A percentile compares a stretch with the other conserved stretches of the same genome.
These are phyloP conservation scores for Murina feae DNA, from an alignment of 2,113 vertebrate species.

Conservation along the genomic window DNA sequence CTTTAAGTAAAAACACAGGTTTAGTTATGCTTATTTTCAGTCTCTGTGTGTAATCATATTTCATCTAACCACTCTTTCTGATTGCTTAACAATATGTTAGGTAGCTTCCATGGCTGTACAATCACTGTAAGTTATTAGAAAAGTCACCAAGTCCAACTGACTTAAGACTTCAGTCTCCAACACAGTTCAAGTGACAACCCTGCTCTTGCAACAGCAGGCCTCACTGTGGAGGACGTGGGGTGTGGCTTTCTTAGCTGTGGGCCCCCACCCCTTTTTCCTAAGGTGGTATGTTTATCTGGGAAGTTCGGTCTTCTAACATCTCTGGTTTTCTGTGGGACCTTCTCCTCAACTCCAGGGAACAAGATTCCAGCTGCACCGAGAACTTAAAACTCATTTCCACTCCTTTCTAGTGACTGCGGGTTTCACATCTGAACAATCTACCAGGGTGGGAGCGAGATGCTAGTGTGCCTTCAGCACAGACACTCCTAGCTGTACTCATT, in stretches of 20 bases:
- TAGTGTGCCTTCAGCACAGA: not conserved
- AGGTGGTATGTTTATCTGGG: not conserved
- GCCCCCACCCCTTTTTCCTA: not conserved
- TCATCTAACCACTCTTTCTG: not conserved
- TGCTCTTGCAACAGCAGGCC: too few relatives aligned
- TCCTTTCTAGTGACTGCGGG: not conserved
- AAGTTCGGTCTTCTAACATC: not conserved
- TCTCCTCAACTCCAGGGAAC: not conserved
- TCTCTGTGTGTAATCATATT: not conserved
- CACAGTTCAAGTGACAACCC: not conserved
- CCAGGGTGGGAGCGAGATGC: rapidly evolving
- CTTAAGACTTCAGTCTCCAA: not conserved
- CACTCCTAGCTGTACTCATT: not conserved
- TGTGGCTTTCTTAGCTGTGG: not conserved
- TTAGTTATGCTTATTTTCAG: not conserved
- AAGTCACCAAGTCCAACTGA: not conserved
- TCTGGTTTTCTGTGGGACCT: not conserved
- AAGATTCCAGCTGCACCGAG: not conserved
- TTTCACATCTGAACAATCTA: not conserved
- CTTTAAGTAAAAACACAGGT: not conserved
- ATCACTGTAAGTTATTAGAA: not conserved
- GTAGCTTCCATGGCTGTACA: not conserved
- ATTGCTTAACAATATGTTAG: not conserved
- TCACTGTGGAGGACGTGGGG: not conserved
- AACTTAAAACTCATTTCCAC: not conserved